phyloP scores from a whole-genome alignment of 2,888 invertebrate genomes.

The Cryptus viduatorius region DNA sequence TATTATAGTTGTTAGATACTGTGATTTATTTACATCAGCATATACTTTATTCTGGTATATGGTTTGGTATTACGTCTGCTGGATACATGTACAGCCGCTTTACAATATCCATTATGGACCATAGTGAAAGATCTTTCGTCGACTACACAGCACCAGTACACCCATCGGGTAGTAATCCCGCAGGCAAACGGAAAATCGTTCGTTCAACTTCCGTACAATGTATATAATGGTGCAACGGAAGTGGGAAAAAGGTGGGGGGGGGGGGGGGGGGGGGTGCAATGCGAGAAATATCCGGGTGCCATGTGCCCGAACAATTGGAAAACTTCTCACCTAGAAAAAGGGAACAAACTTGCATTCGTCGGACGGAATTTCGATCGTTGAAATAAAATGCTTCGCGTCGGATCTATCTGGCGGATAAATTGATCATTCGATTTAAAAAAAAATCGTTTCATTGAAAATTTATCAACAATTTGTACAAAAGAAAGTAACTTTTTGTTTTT shows the following conservation, averaged over 20 bases:
- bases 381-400: constrained; percentile 3
- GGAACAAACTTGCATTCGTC: constrained; percentile 4
- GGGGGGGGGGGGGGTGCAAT: background rate
- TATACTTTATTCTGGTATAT: constrained; percentile 8
- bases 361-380: constrained; percentile 19
- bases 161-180: constrained; percentile 11
- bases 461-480: background rate
- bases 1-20: constrained; percentile 52
- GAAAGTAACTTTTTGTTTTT: background rate
- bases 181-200: constrained; percentile 41
- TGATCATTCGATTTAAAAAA: background rate
- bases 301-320: constrained; percentile 7
- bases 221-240: background rate
- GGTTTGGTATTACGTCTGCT: background rate
- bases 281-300: constrained; percentile 27
- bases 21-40: constrained; percentile 57
- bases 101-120: background rate
- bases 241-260: background rate
- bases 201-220: constrained; percentile 12
- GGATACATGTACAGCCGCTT: background rate
- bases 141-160: background rate
- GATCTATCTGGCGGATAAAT: background rate
- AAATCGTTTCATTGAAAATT: background rate
- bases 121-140: constrained; percentile 9
- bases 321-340: constrained; percentile 17